Percentiles rank a stretch among this genome's conserved stretches.
phyloP scores from a whole-genome alignment of 2,113 vertebrate species.

The Apteryx mantelli region DNA sequence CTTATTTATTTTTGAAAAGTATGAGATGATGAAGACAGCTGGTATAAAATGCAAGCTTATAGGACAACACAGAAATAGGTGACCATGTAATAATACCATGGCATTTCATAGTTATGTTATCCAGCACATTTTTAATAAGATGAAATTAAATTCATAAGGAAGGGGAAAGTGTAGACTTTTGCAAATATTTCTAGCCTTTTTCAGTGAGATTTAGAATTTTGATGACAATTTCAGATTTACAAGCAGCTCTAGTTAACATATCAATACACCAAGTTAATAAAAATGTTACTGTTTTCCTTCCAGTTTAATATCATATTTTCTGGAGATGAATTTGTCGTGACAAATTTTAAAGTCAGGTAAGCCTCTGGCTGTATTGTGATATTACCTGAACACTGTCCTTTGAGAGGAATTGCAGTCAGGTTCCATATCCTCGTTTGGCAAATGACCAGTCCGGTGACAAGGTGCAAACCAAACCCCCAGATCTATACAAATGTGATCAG shows the following conservation, averaged over 20 bases:
- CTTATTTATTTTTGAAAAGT: not conserved
- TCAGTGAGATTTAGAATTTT: not conserved
- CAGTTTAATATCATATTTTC: constrained; percentile 63
- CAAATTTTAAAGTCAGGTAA: constrained; percentile 61
- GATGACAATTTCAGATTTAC: not conserved
- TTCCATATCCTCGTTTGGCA: not conserved
- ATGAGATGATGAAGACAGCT: not conserved
- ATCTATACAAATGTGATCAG: no score
- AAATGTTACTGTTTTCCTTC: constrained; percentile 1
- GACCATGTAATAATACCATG: not conserved
- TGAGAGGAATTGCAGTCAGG: not conserved
- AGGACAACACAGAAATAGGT: not conserved
- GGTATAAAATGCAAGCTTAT: not conserved
- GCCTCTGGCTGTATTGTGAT: not conserved
- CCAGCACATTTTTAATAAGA: not conserved
- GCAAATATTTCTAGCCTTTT: not conserved
- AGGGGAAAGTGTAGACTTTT: not conserved
- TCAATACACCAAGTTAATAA: not conserved
- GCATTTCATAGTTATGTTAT: not conserved
- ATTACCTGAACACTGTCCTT: not conserved
- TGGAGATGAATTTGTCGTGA: constrained; percentile 52
- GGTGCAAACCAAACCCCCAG: not conserved
- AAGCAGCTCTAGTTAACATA: not conserved
- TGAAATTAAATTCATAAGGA: not conserved
- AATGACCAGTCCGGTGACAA: not conserved